Evolutionary conservation across 2,888 invertebrate genomes (phyloP).

Genomic region (Cheilosia impressa): DNA sequence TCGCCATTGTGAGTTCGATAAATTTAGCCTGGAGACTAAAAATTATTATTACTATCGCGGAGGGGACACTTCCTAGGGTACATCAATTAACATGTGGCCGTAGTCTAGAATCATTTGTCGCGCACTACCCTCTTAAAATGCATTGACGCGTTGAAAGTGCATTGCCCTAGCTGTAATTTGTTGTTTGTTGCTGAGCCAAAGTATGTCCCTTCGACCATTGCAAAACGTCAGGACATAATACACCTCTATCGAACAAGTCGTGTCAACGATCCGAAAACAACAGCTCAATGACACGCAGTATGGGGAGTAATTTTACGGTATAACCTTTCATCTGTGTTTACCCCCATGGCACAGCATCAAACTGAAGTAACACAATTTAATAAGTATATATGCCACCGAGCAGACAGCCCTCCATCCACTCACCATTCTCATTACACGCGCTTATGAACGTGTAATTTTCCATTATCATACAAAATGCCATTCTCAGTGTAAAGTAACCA

Average conservation of each 20-base stretch:
- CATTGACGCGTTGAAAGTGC: too few species aligned
- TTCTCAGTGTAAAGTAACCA: constrained; percentile 65
- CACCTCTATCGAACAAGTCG: not conserved
- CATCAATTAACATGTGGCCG: too few species aligned
- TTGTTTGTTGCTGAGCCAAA: too few species aligned
- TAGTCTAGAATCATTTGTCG: too few species aligned
- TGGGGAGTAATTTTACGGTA: not conserved
- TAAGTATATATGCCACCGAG: constrained; percentile 29
- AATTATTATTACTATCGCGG: too few species aligned
- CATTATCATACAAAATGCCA: constrained; percentile 73
- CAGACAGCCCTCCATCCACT: not conserved
- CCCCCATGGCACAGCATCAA: not conserved
- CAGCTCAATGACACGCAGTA: not conserved
- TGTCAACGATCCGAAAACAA: not conserved
- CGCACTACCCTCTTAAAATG: too few species aligned
- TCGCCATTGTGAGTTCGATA: too few species aligned
- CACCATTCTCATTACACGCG: constrained; percentile 65
- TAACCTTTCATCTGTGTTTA: not conserved
- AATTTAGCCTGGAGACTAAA: too few species aligned
- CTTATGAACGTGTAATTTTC: constrained; percentile 74
- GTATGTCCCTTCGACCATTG: too few species aligned
- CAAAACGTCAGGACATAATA: too few species aligned
- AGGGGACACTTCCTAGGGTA: too few species aligned
- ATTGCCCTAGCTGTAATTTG: too few species aligned
- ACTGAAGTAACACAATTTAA: constrained; percentile 22